These are phyloP conservation scores for Arge pagana DNA, from an alignment of 2,888 invertebrate genomes.

Conservation along the genomic window DNA sequence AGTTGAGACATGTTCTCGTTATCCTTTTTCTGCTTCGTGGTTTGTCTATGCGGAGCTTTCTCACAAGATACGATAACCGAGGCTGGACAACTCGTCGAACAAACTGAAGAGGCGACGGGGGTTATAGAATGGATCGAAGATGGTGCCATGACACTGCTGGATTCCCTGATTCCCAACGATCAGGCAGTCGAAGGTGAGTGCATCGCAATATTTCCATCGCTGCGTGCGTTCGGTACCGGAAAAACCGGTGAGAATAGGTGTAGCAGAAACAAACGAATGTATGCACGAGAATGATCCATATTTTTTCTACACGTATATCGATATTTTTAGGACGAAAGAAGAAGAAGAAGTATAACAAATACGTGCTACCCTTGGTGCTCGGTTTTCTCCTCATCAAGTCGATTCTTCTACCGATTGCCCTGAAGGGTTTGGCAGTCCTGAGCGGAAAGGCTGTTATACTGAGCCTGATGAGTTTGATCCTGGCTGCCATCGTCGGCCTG, in stretches of 20 bases:
- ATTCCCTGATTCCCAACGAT: slow-evolving; percentile 33
- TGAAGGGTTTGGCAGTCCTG: slow-evolving; percentile 71
- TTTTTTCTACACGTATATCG: no score
- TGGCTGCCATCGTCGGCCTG: slow-evolving; percentile 68
- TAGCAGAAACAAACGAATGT: no score
- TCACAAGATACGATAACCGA: not conserved
- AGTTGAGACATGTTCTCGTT: slow-evolving; percentile 13
- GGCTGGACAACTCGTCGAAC: slow-evolving; percentile 11
- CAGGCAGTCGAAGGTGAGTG: slow-evolving; percentile 38
- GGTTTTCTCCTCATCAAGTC: slow-evolving; percentile 70
- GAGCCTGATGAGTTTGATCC: slow-evolving; percentile 62
- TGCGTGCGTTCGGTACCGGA: no score
- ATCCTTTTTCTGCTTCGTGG: slow-evolving; percentile 26
- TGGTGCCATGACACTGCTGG: slow-evolving; percentile 36
- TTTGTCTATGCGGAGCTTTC: slow-evolving; percentile 29
- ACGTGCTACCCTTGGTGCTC: slow-evolving; percentile 66
- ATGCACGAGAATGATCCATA: no score
- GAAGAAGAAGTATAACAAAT: slow-evolving; percentile 61
- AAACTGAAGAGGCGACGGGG: slow-evolving; percentile 23
- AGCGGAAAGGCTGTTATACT: slow-evolving; percentile 65
- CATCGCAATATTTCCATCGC: no score
- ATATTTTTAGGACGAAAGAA: slow-evolving; percentile 47
- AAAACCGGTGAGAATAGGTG: no score
- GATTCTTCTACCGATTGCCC: slow-evolving; percentile 68
- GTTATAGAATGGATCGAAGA: slow-evolving; percentile 38